phyloP scores from a whole-genome alignment of 2,113 vertebrate species.

The Gymnocephalus cernua region DNA sequence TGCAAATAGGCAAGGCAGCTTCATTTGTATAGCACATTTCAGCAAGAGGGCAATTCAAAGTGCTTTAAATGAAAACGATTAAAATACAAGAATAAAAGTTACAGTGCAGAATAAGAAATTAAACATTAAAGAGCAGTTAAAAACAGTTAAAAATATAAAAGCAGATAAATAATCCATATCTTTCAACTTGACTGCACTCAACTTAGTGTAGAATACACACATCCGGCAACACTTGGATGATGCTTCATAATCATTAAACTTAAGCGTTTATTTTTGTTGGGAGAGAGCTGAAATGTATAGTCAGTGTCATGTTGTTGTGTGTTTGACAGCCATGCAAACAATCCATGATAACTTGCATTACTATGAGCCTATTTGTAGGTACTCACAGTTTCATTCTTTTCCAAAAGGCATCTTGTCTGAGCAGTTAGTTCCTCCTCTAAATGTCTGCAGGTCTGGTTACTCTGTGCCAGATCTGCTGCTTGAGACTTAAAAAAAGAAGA shows the following conservation, averaged over 20 bases:
- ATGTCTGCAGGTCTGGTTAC: background rate
- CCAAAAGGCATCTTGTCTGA: background rate
- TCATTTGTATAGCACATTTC: too few species aligned
- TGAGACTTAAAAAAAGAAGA: background rate
- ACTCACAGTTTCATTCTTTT: too few species aligned
- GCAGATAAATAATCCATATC: background rate
- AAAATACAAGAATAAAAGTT: too few species aligned
- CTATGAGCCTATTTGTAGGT: background rate
- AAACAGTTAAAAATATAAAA: too few species aligned
- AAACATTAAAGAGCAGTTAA: too few species aligned
- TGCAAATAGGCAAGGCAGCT: too few species aligned
- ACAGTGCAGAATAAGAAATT: too few species aligned
- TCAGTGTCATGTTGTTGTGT: background rate
- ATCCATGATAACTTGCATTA: background rate
- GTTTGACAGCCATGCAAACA: background rate
- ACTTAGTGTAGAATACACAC: background rate
- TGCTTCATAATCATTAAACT: background rate
- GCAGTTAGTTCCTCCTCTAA: conserved; percentile 8
- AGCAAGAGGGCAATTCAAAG: too few species aligned
- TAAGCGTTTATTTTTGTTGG: background rate
- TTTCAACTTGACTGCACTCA: background rate
- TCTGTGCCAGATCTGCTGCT: background rate
- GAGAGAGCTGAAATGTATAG: background rate
- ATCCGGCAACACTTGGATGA: background rate
- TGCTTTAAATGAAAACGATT: too few species aligned